Percentiles rank a stretch among this genome's conserved stretches.
phyloP scores from a whole-genome alignment of 2,797 vertebrate species.

The Catamblyrhynchus diadema region DNA sequence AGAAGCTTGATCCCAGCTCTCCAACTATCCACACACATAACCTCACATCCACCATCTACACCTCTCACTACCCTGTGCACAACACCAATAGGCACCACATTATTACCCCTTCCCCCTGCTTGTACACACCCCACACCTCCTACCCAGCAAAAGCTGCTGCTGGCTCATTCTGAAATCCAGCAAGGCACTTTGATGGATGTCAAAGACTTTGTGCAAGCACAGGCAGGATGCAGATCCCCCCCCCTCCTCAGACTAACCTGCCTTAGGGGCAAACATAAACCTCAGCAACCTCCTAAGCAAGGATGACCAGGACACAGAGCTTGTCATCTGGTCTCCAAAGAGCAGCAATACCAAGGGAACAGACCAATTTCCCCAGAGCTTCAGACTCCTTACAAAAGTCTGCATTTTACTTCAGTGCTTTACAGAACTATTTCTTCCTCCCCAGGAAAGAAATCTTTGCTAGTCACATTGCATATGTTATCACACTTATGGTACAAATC shows the following conservation, averaged over 20 bases:
- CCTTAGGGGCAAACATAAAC: neutral
- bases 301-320: neutral
- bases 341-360: conserved; percentile 19
- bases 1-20: neutral
- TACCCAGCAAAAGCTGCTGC: neutral
- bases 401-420: conserved; percentile 60
- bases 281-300: neutral
- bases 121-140: neutral
- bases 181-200: conserved; percentile 53
- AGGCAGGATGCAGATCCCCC: neutral
- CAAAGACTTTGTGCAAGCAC: neutral
- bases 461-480: neutral
- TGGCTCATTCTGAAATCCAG: conserved; percentile 41
- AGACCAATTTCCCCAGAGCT: neutral
- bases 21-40: neutral
- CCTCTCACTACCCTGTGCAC: neutral
- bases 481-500: conserved; percentile 13
- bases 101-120: neutral
- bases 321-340: neutral
- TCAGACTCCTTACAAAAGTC: neutral
- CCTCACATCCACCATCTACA: neutral
- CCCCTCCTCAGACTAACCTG: neutral
- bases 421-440: conserved; percentile 37
- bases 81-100: neutral
- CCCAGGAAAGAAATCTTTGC: neutral